Conservation (phyloP, 2,113 vertebrate genomes). For the Nyctibius bracteatus region DNA sequence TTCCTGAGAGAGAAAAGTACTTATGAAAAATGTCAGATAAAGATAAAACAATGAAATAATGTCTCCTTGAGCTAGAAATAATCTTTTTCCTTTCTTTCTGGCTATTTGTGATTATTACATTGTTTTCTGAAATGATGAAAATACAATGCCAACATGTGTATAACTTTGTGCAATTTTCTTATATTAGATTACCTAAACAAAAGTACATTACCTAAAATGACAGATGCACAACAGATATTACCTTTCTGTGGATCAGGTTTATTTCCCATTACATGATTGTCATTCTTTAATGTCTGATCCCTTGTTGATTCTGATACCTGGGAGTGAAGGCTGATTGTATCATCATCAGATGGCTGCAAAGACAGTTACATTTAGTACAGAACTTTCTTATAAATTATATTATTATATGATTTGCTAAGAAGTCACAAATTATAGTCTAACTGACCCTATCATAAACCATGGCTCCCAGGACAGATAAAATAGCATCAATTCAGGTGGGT, state of each 20-base stretch:
- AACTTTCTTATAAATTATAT: neutral
- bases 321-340: constrained; percentile 97
- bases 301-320: constrained; percentile 94
- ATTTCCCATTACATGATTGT: constrained; percentile 80
- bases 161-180: neutral
- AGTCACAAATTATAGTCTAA: neutral
- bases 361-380: neutral
- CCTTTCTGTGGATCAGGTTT: constrained; percentile 93
- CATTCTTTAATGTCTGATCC: constrained; percentile 77
- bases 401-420: neutral
- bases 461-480: neutral
- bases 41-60: neutral
- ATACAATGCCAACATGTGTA: neutral
- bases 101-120: neutral
- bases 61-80: neutral
- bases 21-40: neutral
- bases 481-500: neutral
- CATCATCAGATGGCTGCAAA: constrained; percentile 93
- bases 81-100: neutral
- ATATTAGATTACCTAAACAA: neutral
- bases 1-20: neutral
- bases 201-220: neutral
- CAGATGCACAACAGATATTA: constrained; percentile 47
- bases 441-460: neutral
- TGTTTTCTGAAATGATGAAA: neutral